Evolutionary conservation across 2,113 vertebrate species (phyloP), one percentile per base, ranked within the genome.

Genomic region (Lichenostomus cassidix): DNA sequence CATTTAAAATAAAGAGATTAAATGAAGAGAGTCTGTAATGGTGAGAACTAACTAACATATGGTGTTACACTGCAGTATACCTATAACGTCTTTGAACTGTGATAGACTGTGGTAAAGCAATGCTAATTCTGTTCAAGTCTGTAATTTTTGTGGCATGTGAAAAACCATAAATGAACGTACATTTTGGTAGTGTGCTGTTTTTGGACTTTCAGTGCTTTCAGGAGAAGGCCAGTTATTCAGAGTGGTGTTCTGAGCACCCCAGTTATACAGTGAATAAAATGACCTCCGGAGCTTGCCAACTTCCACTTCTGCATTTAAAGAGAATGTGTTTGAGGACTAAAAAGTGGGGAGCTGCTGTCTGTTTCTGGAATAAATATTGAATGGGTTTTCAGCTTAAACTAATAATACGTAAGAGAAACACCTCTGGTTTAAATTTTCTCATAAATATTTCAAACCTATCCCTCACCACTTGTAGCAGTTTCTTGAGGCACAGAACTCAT

Each of bases 361-460:
- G 8, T 79, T 95, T 94, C 69, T 92, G 76, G 60, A 94, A 87
- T 83, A 96, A 92, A 88, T 95, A 92, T 75, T 71, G 68, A 95
- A 95, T 70, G 13, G 25, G 6, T 79, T 92, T 91, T 63, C 37
- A 73, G 31, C 42, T 95, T 89, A 86, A 89, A 82, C 58, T 90
- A 93, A 65, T 90, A 91, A 78, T 76, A 83, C 53, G 58, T 79
- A 90, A 83, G 35, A 94, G 70, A 91, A 87, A 75, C 22, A 69
- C 42, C 55, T 84, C 83, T 94, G 69, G 50, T 76, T 90, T 90
- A 86, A 81, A 56, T 93, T 74, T 89, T 73, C 60, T 93, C 49
- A 90, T 95, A 88, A 92, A 94, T 95, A 94, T 95, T 95, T 94
- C 73, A 94, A 87, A 86, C 25, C 19, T 50, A 22, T 87, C 33